phyloP scores from a whole-genome alignment of 2,888 invertebrate species.

The Balanococcus diminutus region DNA sequence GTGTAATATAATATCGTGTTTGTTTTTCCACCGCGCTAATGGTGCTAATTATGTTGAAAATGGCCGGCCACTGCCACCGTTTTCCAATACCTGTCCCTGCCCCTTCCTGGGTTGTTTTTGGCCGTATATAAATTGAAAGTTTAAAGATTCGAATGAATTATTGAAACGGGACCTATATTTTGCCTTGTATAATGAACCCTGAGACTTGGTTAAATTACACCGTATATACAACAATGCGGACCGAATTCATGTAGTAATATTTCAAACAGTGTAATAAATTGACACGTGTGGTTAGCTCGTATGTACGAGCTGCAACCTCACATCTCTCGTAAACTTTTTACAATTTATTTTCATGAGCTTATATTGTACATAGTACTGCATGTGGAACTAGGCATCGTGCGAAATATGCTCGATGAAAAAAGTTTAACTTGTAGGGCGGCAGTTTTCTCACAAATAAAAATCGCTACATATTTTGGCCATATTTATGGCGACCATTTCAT shows the following conservation, averaged over 20 bases:
- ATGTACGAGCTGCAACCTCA: neutral
- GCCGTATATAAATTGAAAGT: constrained; percentile 4
- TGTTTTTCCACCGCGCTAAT: neutral
- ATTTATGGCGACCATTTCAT: neutral
- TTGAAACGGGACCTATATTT: neutral
- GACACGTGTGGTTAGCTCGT: neutral
- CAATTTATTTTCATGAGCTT: constrained; percentile 24
- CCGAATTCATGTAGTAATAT: neutral
- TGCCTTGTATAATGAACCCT: neutral
- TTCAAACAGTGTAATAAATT: constrained; percentile 8
- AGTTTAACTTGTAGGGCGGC: neutral
- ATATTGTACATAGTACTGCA: neutral
- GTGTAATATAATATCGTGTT: neutral
- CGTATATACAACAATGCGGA: neutral
- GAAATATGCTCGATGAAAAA: neutral
- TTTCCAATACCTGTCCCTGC: neutral
- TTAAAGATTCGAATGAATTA: constrained; percentile 11
- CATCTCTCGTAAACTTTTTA: constrained; percentile 18
- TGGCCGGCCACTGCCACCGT: neutral
- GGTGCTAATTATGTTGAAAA: neutral
- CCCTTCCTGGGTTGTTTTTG: neutral
- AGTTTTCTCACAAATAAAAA: constrained; percentile 9
- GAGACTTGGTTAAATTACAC: neutral
- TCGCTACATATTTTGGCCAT: constrained; percentile 1
- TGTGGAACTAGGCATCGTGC: neutral